Base-by-base conservation (phyloP, 2,797 vertebrate genomes). In the Myiotriccus ornatus region DNA sequence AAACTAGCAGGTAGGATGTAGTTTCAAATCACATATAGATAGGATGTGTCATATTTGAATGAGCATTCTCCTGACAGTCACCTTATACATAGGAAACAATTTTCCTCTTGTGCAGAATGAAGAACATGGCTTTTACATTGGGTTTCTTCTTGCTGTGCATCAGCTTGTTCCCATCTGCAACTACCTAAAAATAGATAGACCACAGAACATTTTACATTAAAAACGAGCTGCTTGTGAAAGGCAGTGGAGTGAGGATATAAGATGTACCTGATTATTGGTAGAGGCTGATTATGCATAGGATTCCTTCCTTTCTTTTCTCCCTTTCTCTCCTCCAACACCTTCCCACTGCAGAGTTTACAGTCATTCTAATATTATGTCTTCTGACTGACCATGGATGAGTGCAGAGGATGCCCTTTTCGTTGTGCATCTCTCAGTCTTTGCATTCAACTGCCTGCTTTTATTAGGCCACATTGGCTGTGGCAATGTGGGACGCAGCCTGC, bases 401-500 rank as follows among this genome's bases (percentile, higher is more conserved):
- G 8, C 30, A 75, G 68, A 86, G 56, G 37, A 64, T 89, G 47
- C 60, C 18, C 64, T 63, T 83, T 83, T 74, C 11, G 10, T 39
- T 78, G 53, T 30, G 21, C 49, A 30, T 52, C 16, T 90, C 39
- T 63, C 43, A 13, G 69, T 86, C 34, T 12, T 69, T 77, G 4
- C 6, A 12, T 55, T 49, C 53, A 87, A 49, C 53, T 84, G 53
- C 46, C 77, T 71, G 49, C 44, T 81, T 86, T 90, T 53, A 64
- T 78, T 60, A 83, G 71, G 7, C 32, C 56, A 15, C 3, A 1
- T 30, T 71, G 69, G 55, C 59, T 81, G 46, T 60, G 80, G 41
- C 65, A 64, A 27, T 10, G 34, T 67, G 41, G 47, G 64, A 59
- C 0, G 0, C 39, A 87, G 64, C 10, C 71, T 52, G 30, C 0